Evolutionary conservation across 1,140 invertebrate species (phyloP), one percentile per base, ranked within the genome.

Genomic region (Microplitis demolitor): DNA sequence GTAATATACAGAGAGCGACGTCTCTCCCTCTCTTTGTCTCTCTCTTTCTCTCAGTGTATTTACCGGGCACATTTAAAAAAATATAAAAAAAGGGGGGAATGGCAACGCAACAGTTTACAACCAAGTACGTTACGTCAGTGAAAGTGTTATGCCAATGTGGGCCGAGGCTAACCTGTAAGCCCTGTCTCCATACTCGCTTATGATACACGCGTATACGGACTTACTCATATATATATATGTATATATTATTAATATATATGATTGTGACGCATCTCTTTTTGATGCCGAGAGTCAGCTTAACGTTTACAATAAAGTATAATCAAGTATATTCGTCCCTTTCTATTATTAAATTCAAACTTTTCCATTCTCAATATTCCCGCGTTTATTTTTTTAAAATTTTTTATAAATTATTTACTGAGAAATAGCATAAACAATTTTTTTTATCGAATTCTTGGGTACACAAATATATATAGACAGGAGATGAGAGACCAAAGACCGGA

Each of bases 131-230:
- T 87, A 87, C 86, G 84, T 87, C 86, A 87, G 86, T 87, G 86
- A 87, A 87, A 87, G 86, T 86, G 85, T 87, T 87, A 87, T 87
- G 82, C 84, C 84, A 80, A 87, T 87, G 83, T 87, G 84, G 86
- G 86, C 85, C 86, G 86, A 87, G 86, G 86, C 84, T 87, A 87
- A 87, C 86, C 81, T 85, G 83, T 82, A 75, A 82, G 80, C 79
- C 81, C 82, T 83, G 83, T 83, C 82, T 81, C 80, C 75, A 72
- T 74, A 71, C 70, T 58, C 66, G 76, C 70, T 37, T 58, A 39
- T 51, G 62, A 31, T 37, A 37, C 34, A 73, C 66, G 68, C 39
- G 54, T 74, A 74, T 67, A 71, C 64, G 37, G 58, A 66, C 56
- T n/a, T 61, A 71, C 34, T 14, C 13, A 9, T 53, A 51, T 6